A percentile compares a stretch with the other conserved stretches of the same genome.
These are phyloP conservation scores for Synergus japonicus DNA, from an alignment of 2,888 invertebrate genomes.

Conservation along the genomic window DNA sequence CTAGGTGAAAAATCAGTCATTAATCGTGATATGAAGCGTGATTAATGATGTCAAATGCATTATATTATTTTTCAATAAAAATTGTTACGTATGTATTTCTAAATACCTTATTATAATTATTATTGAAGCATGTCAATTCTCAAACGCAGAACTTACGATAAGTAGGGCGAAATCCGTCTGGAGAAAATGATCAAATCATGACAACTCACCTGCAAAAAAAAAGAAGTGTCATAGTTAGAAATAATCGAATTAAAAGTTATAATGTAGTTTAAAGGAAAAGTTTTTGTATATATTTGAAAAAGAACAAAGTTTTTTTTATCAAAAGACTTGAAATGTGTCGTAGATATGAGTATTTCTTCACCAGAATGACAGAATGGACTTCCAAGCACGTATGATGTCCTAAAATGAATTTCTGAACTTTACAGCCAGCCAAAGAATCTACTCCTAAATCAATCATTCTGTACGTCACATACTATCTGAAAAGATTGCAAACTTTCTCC, in stretches of 20 bases:
- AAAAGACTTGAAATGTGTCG: no score
- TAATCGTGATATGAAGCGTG: slow-evolving; percentile 1
- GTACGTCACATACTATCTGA: neutral
- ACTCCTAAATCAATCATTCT: neutral
- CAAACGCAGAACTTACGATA: neutral
- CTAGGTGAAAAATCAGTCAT: neutral
- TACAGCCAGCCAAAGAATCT: neutral
- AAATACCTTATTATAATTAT: neutral
- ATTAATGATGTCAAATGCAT: neutral
- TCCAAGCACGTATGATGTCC: neutral
- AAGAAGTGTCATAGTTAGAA: neutral
- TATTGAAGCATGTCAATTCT: neutral
- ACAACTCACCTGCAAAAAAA: slow-evolving; percentile 27
- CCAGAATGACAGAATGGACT: neutral
- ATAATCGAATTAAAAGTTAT: neutral
- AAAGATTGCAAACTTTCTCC: slow-evolving; percentile 14
- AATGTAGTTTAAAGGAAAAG: no score
- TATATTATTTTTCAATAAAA: neutral
- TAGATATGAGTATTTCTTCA: no score
- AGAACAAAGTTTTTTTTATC: no score
- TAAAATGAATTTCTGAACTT: neutral
- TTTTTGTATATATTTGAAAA: no score
- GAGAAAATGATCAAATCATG: neutral
- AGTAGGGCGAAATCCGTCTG: neutral
- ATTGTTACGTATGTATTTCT: neutral